phyloP scores from a whole-genome alignment of 2,888 invertebrate genomes.

The Podabrus alpinus region DNA sequence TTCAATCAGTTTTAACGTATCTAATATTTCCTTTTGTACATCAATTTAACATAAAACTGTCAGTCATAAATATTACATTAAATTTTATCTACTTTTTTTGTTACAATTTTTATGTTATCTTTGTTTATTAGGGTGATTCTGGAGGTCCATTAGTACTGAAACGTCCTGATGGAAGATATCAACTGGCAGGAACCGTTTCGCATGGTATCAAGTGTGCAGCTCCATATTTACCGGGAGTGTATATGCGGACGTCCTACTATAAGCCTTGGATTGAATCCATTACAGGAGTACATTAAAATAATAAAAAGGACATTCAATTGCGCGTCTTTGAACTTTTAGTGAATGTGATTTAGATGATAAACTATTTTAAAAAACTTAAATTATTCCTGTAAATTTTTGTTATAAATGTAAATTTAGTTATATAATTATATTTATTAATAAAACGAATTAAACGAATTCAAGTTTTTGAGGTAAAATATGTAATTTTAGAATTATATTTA shows the following conservation, averaged over 20 bases:
- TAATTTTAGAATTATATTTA: no score
- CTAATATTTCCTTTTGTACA: neutral
- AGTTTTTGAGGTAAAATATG: no score
- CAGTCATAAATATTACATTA: neutral
- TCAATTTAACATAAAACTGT: neutral
- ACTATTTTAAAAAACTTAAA: constrained; percentile 36
- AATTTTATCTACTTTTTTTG: neutral
- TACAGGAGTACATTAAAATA: constrained; percentile 70
- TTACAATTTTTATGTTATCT: neutral
- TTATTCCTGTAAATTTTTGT: constrained; percentile 27
- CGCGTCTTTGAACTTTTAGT: constrained; percentile 15
- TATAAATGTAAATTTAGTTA: constrained; percentile 29
- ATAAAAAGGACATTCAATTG: neutral
- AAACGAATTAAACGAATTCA: constrained; percentile 3
- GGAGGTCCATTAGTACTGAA: constrained; percentile 88
- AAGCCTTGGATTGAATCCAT: constrained; percentile 89
- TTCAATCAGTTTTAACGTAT: neutral
- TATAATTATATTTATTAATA: constrained; percentile 27
- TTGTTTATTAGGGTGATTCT: constrained; percentile 78
- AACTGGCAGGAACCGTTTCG: constrained; percentile 88
- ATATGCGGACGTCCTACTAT: constrained; percentile 90
- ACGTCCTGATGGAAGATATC: constrained; percentile 82
- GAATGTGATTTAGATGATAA: constrained; percentile 40
- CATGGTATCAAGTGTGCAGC: constrained; percentile 95
- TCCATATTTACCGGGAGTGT: constrained; percentile 89